Percentiles rank a stretch among this genome's conserved stretches.
phyloP scores from a whole-genome alignment of 2,113 vertebrate species.

The Lutjanus erythropterus region DNA sequence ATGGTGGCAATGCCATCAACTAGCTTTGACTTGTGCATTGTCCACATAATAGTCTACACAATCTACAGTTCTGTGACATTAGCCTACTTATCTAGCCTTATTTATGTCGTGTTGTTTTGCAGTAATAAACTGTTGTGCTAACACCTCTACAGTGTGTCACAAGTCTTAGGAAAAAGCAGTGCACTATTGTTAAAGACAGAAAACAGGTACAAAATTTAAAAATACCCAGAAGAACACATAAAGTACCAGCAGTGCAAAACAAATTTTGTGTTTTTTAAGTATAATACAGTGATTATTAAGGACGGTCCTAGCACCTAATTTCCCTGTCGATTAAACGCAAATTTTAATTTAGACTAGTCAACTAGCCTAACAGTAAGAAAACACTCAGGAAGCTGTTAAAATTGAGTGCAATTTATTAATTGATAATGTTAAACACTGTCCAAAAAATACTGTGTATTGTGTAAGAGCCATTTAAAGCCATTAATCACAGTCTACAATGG shows the following conservation, averaged over 20 bases:
- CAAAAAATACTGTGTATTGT: too few relatives aligned
- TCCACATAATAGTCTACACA: conserved; percentile 13
- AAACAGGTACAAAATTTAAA: neutral
- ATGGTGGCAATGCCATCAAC: conserved; percentile 15
- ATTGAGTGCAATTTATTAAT: too few relatives aligned
- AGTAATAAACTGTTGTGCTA: conserved; percentile 4
- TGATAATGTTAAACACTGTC: too few relatives aligned
- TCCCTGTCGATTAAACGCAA: too few relatives aligned
- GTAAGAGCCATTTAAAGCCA: too few relatives aligned
- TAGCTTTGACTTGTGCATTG: conserved; percentile 35
- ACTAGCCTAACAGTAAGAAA: too few relatives aligned
- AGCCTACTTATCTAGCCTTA: neutral
- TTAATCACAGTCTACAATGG: too few relatives aligned
- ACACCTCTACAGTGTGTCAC: neutral
- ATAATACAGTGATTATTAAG: neutral
- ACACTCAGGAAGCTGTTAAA: too few relatives aligned
- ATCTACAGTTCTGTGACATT: conserved; percentile 8
- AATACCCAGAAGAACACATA: neutral
- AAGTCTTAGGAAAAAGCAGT: neutral
- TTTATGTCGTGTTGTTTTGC: conserved; percentile 25
- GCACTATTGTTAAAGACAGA: neutral
- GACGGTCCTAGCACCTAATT: too few relatives aligned
- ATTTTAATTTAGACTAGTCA: too few relatives aligned
- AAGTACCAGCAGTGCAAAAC: neutral
- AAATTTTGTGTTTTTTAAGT: neutral